phyloP scores from a whole-genome alignment of 2,888 invertebrate genomes.

The Slavum lentiscoides region DNA sequence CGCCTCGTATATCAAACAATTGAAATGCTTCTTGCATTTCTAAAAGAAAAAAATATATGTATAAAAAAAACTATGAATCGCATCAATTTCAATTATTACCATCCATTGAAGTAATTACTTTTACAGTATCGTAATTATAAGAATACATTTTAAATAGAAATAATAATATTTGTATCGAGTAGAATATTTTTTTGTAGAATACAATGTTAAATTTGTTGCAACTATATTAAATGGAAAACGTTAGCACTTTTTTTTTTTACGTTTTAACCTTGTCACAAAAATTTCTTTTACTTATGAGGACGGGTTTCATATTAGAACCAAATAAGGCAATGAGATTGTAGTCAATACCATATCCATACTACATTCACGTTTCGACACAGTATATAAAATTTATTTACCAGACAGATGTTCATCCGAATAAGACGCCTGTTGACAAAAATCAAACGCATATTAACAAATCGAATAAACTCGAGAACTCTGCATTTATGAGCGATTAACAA shows the following conservation, averaged over 20 bases:
- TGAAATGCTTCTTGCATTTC: conserved; percentile 97
- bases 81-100: conserved; percentile 25
- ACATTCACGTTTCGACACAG: conserved; percentile 28
- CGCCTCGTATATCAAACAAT: conserved; percentile 95
- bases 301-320: conserved; percentile 42
- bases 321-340: conserved; percentile 50
- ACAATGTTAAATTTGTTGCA: background rate
- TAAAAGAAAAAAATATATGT: conserved; percentile 59
- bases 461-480: background rate
- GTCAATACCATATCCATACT: background rate
- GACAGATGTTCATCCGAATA: conserved; percentile 90
- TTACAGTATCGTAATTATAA: conserved; percentile 50
- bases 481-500: background rate
- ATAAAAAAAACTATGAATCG: background rate
- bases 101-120: conserved; percentile 49
- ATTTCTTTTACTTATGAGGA: conserved; percentile 32
- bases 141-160: conserved; percentile 37
- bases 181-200: background rate
- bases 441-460: background rate
- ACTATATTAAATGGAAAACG: background rate
- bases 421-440: conserved; percentile 68
- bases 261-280: conserved; percentile 32
- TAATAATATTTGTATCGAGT: background rate
- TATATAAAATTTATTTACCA: conserved; percentile 69
- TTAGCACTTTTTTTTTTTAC: background rate